Evolutionary conservation across 2,113 vertebrate species (phyloP), one percentile per base, ranked within the genome.

Genomic region (Aptenodytes patagonicus): DNA sequence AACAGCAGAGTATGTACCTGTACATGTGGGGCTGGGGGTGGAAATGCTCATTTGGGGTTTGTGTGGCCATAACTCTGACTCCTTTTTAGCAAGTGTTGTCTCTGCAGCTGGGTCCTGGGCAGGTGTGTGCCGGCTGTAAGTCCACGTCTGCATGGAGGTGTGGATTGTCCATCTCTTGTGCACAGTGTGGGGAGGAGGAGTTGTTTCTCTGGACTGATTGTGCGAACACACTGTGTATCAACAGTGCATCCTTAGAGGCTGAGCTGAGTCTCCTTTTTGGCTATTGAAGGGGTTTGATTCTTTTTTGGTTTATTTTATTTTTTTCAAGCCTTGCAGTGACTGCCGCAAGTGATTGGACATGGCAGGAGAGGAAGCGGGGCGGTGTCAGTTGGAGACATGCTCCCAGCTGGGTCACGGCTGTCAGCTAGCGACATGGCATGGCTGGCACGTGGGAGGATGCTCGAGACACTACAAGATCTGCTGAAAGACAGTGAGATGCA

Each of bases 1-100:
- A 66, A 36, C 9, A 6, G 22, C 54, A 34, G 68, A 71, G 36
- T 21, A 31, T 13, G 47, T 52, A 14, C 11, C 34, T 58, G 16
- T n/a, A 6, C 1, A 0, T 5, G 15, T 5, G 15, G 22, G 4
- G 5, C 5, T 91, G 21, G 6, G 24, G 28, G 18, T 10, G 1
- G 69, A 82, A 55, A 55, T n/a, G 6, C 15, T 55, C 11, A 9
- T 14, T 14, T 5, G 3, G 44, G 2, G 7, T 76, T 87, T 55
- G 22, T 55, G 26, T 38, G 47, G 38, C 70, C 10, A 0, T 38
- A 25, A 46, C 22, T 83, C 16, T 22, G 40, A 11, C 25, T 42
- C 19, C 20, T 40, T 73, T 57, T 52, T 51, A 57, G 16, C 34
- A 46, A 55, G 13, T 1, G 0, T 29, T 83, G n/a, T 69, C 40